Percentiles rank a stretch among this genome's conserved stretches.
Evolutionary conservation across 2,113 vertebrate genomes (phyloP).

Genomic region (Coryphaenoides rupestris): DNA sequence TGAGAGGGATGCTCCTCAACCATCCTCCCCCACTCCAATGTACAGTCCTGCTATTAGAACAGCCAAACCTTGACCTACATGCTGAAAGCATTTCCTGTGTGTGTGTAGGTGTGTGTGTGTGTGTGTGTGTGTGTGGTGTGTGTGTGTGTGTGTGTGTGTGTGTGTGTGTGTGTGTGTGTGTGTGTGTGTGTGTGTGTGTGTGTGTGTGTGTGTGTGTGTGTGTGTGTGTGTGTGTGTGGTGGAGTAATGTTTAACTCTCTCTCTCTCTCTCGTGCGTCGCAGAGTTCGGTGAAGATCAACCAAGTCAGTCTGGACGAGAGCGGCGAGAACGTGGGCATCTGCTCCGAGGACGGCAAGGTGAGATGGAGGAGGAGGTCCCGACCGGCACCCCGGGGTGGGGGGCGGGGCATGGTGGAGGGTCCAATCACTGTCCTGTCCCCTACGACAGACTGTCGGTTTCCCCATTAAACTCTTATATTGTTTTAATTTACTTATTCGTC

Average conservation of each 20-base stretch:
- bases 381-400: constrained; percentile 21
- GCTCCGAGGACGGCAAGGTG: constrained; percentile 99
- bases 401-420: constrained; percentile 39
- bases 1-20: too few species aligned
- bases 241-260: constrained; percentile 16
- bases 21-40: too few species aligned
- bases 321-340: constrained; percentile 94
- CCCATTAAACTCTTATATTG: constrained; percentile 41
- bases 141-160: too few species aligned
- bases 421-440: constrained; percentile 20
- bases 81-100: too few species aligned
- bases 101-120: too few species aligned
- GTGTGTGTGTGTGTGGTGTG: too few species aligned
- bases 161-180: too few species aligned
- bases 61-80: too few species aligned
- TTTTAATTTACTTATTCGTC: constrained; percentile 21
- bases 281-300: constrained; percentile 98
- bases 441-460: constrained; percentile 25
- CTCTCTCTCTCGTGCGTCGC: constrained; percentile 28
- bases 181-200: too few species aligned
- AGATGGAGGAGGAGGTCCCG: constrained; percentile 43
- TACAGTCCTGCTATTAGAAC: too few species aligned
- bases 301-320: constrained; percentile 98
- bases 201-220: too few species aligned
- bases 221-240: too few species aligned